Evolutionary conservation across 2,113 vertebrate genomes (phyloP), one percentile per base, ranked within the genome.

Genomic region (Capreolus pygargus): DNA sequence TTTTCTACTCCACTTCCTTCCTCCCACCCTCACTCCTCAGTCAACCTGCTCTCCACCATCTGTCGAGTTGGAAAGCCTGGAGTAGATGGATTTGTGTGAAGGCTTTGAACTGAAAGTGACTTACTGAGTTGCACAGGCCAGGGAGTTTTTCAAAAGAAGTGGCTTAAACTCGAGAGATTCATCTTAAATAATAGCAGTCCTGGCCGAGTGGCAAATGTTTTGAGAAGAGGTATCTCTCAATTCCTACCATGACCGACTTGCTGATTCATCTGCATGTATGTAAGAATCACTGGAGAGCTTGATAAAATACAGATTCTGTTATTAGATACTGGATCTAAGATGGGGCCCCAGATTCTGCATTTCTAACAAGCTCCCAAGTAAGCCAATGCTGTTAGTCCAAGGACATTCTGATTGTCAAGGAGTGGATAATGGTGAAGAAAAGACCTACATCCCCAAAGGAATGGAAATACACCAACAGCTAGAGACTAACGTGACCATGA

Each of bases 221-320:
- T 52, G 61, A 83, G 43, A 74, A 92, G 50, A 97, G 39, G 84
- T 70, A 64, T 89, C 87, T 95, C 78, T 92, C 58, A 39, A 14
- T 81, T 33, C 47, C 45, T 96, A 52, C 58, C 86, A 36, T 43
- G 30, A 39, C 76, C 55, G 87, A 64, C 89, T 83, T 74, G 86
- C 86, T 88, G 87, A 78, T 30, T 94, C 60, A 92, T 95, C 86
- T 86, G 64, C 55, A 82, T 55, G 7, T 90, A 19, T 50, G 45
- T 47, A 97, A 52, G 58, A 89, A 82, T 76, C 55, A 45, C 60
- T 36, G 28, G 54, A 82, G 58, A 89, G 39, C 70, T 43, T 36
- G 14, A 85, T 94, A 88, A 94, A 92, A 97, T 83, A 85, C 84
- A 74, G 78, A 95, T 86, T 76, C 86, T 91, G 74, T 39, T 57